phyloP scores from a whole-genome alignment of 2,113 vertebrate species.

The Chloroceryle aenea region DNA sequence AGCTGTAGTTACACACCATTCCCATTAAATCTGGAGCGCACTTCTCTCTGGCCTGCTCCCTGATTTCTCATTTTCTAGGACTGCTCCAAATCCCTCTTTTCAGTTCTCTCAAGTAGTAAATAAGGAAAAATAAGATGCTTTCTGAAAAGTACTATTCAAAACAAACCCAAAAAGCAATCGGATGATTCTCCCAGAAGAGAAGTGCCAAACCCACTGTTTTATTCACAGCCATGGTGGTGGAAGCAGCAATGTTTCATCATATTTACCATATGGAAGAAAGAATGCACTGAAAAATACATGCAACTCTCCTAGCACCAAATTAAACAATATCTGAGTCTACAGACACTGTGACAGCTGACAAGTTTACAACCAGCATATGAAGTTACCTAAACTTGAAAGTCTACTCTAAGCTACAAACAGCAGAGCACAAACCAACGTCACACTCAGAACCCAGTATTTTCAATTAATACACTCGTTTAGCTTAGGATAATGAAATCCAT shows the following conservation, averaged over 20 bases:
- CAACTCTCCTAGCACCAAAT: neutral
- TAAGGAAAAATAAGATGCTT: neutral
- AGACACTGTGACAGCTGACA: neutral
- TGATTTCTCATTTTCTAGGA: neutral
- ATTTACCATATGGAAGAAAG: constrained; percentile 20
- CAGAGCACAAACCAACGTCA: neutral
- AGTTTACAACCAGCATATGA: neutral
- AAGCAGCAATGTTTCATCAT: neutral
- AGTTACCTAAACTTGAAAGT: neutral
- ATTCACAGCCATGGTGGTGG: neutral
- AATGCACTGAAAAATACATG: neutral
- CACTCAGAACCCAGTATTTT: neutral
- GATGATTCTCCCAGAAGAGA: neutral
- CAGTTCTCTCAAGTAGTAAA: neutral
- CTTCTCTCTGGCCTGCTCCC: neutral
- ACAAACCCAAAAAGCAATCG: fast-evolving
- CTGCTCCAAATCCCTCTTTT: neutral
- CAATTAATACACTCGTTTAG: neutral
- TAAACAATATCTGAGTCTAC: neutral
- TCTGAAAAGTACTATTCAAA: neutral
- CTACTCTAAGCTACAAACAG: neutral
- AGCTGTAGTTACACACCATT: neutral
- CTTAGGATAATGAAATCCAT: neutral
- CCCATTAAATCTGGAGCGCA: neutral
- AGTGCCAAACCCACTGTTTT: neutral